These are phyloP conservation scores for Esox masquinongy DNA, from an alignment of 2,797 vertebrate species.

Conservation along the genomic window DNA sequence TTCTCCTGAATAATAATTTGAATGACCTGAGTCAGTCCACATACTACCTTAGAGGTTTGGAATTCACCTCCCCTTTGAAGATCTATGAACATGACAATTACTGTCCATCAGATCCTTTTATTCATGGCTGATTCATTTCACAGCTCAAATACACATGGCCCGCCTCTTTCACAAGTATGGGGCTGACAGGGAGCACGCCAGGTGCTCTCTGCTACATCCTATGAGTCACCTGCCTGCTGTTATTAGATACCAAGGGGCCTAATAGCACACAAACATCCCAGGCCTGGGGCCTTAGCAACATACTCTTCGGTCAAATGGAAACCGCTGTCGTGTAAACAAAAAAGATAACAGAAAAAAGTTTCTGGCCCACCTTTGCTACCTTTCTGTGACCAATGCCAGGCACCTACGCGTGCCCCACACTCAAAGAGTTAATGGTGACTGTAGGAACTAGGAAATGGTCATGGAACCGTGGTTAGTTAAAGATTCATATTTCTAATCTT, in stretches of 20 bases:
- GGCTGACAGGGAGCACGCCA: conserved; percentile 31
- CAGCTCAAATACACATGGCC: conserved; percentile 33
- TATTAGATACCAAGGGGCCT: conserved; percentile 49
- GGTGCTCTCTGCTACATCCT: conserved; percentile 45
- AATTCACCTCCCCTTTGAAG: conserved; percentile 50
- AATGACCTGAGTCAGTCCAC: conserved; percentile 22
- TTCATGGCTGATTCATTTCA: conserved; percentile 38
- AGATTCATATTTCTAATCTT: too few species aligned
- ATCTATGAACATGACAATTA: conserved; percentile 47
- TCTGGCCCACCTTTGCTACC: neutral
- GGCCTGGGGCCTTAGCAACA: conserved; percentile 52
- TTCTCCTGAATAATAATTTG: neutral
- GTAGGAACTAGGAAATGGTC: too few species aligned
- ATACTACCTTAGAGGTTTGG: conserved; percentile 40
- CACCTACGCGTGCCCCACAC: neutral
- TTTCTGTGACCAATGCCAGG: neutral
- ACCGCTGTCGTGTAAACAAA: conserved; percentile 30
- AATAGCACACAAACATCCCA: conserved; percentile 35
- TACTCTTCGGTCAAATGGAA: conserved; percentile 27
- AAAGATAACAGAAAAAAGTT: neutral
- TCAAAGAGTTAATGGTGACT: too few species aligned
- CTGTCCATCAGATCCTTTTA: conserved; percentile 45
- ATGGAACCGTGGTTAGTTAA: too few species aligned
- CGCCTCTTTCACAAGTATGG: conserved; percentile 11
- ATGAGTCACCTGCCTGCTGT: conserved; percentile 55